Conservation (phyloP, 2,113 vertebrate genomes). For the Antechinus flavipes region DNA sequence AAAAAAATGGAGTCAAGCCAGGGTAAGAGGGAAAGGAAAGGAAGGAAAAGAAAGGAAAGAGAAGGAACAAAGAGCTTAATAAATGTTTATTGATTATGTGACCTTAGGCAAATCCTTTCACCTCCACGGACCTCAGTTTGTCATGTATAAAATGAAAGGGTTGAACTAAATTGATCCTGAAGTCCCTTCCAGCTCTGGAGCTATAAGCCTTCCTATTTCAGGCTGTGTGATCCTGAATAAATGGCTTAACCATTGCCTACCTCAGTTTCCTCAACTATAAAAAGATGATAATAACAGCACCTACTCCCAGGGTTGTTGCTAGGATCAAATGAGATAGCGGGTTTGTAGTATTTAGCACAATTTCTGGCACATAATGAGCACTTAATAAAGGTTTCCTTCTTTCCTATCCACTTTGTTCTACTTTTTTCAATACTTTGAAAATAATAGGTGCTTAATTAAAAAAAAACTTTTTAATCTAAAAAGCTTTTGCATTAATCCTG, state of each 20-base stretch:
- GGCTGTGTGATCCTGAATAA: neutral
- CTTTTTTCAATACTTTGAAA: neutral
- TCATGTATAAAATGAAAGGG: no score
- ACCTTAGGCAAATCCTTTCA: no score
- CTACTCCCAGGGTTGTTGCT: neutral
- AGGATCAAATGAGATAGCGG: neutral
- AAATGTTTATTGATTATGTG: no score
- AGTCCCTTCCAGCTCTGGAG: no score
- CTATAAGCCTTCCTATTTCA: no score
- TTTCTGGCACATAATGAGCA: neutral
- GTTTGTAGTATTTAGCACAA: neutral
- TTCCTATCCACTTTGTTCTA: neutral
- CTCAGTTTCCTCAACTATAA: neutral
- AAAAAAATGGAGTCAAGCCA: neutral
- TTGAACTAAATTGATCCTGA: no score
- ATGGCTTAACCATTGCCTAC: neutral
- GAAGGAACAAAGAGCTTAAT: no score
- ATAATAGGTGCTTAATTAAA: neutral
- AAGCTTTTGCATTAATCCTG: neutral
- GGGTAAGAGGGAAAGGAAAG: neutral
- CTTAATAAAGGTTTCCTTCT: neutral
- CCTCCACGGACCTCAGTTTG: no score
- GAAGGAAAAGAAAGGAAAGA: neutral
- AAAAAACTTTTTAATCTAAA: neutral
- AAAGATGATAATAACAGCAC: neutral